Conservation (phyloP, 2,888 invertebrate species). For the Oscheius onirici region DNA sequence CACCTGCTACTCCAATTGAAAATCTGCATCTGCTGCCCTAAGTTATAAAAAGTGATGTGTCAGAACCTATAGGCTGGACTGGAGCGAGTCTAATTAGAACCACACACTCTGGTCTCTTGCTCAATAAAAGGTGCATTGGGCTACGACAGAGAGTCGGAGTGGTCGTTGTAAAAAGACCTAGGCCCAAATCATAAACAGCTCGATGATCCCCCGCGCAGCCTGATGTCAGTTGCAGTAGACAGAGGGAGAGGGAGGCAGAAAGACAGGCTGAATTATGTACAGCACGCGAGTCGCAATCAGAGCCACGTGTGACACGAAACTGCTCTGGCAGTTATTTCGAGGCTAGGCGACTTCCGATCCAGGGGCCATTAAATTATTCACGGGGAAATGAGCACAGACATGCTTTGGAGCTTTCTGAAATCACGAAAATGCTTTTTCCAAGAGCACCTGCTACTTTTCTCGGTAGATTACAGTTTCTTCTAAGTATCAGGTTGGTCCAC, state of each 20-base stretch:
- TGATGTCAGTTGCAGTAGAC: constrained; percentile 23
- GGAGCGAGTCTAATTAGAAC: no score
- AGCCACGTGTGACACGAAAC: constrained; percentile 28
- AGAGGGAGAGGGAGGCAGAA: background rate
- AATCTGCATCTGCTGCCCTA: background rate
- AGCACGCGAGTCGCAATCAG: constrained; percentile 23
- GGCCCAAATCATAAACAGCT: constrained; percentile 10
- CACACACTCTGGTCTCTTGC: background rate
- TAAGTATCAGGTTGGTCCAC: no score
- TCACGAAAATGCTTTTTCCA: no score
- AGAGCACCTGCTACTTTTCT: no score
- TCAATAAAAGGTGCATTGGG: constrained; percentile 1
- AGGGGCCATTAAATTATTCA: background rate
- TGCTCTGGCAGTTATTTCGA: constrained; percentile 1
- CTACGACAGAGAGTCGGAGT: background rate
- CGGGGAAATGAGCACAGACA: constrained; percentile 4
- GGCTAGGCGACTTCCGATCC: background rate
- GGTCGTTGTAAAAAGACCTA: constrained; percentile 2
- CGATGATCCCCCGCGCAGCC: background rate
- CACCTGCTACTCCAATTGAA: background rate
- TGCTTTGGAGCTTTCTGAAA: no score
- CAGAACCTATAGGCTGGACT: background rate
- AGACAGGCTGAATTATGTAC: constrained; percentile 28
- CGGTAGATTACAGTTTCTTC: no score
- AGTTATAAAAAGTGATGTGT: background rate